Base-by-base conservation (phyloP, 1,140 invertebrate species). In the Leptonema lineaticorne region DNA sequence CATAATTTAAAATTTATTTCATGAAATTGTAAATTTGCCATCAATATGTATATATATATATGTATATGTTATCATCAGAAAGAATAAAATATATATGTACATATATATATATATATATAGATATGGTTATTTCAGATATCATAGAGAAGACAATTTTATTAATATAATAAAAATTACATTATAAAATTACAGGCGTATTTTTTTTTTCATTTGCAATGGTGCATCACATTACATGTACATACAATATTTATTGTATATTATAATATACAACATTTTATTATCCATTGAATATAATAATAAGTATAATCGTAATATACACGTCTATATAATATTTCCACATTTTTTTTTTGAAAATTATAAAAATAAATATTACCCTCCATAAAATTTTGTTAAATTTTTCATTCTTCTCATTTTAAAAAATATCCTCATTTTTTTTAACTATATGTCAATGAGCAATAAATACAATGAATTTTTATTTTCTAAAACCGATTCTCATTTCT, bases 321-420 rank as follows among this genome's bases (percentile, higher is more conserved):
- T 33, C 62, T 33, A 22, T 60, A 60, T 68, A 48, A 18, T 8
- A 60, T 60, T 62, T 62, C 62, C 50, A 53, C 50, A 57, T 24
- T 66, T n/a, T n/a, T n/a, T n/a, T n/a, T n/a, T 67, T 64, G n/a
- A 64, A 70, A 70, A 70, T 70, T 70, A 70, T 67, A 70, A 70
- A 70, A 70, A 70, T 70, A 70, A 70, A 56, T n/a, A n/a, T 67
- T 66, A 70, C 69, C 63, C 69, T 70, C 69, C 50, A 28, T 58
- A 14, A 26, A 26, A 26, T 53, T 53, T 53, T 26, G 24, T 53
- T 53, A 22, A 24, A 45, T 8, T 26, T 53, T 53, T 53, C 20
- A 41, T 53, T 53, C n/a, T n/a, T n/a, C n/a, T n/a, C n/a, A n/a
- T n/a, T n/a, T n/a, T n/a, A n/a, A 53, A 53, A 53, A 53, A 53